Percentiles rank a stretch among this genome's conserved stretches.
Conservation (phyloP, 2,797 vertebrate species). For the Anas bernieri region DNA sequence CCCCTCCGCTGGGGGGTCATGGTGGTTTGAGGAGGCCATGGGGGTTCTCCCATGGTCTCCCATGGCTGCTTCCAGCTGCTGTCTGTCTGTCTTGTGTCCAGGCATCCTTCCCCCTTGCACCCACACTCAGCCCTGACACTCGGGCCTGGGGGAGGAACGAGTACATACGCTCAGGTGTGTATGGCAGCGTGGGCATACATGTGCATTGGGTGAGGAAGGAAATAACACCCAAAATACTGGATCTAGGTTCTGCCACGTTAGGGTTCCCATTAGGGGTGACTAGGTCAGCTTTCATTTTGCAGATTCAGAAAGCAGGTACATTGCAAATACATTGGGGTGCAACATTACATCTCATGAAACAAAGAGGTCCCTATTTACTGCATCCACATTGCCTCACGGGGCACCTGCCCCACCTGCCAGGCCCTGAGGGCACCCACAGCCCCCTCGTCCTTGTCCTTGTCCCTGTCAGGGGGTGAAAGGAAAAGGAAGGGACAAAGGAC, state of each 20-base stretch:
- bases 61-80: background rate
- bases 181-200: background rate
- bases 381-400: background rate
- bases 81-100: background rate
- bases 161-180: no score
- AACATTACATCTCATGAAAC: background rate
- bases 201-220: background rate
- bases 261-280: background rate
- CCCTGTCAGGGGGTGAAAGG: accelerated
- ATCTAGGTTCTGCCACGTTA: background rate
- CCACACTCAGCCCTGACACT: background rate
- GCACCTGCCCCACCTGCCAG: background rate
- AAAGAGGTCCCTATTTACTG: background rate
- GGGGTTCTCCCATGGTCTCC: background rate
- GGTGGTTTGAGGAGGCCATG: background rate
- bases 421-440: background rate
- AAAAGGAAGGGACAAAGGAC: background rate
- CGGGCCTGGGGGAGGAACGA: background rate
- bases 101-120: background rate
- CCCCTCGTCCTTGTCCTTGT: background rate
- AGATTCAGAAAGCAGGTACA: background rate
- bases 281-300: background rate
- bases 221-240: background rate
- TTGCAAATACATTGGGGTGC: background rate
- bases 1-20: background rate